Percentiles rank a stretch among this genome's conserved stretches.
These are phyloP conservation scores for Pheosia tremula DNA, from an alignment of 2,888 invertebrate species.

Conservation along the genomic window DNA sequence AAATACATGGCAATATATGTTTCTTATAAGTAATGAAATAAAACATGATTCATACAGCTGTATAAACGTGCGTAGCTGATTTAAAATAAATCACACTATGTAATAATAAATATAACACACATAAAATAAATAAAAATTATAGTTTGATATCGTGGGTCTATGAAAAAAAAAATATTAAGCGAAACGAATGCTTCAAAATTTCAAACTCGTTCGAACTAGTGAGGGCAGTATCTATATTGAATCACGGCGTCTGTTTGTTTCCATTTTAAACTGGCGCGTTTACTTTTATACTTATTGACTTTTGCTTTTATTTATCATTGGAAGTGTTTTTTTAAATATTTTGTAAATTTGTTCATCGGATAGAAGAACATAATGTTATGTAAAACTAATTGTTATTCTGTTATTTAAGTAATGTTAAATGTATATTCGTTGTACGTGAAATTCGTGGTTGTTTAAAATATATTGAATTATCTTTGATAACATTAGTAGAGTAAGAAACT, in stretches of 20 bases:
- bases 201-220: conserved; percentile 40
- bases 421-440: no score
- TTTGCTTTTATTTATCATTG: conserved; percentile 39
- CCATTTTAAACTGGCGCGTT: conserved; percentile 42
- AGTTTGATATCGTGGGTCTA: neutral
- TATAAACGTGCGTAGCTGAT: neutral
- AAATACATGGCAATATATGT: neutral
- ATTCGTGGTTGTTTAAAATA: no score
- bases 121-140: neutral
- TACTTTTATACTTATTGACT: conserved; percentile 45
- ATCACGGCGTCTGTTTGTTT: conserved; percentile 41
- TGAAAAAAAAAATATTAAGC: neutral
- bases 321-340: conserved; percentile 11
- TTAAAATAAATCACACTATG: neutral
- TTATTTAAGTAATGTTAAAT: neutral
- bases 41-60: neutral
- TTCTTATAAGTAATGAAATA: no score
- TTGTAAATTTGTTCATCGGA: neutral
- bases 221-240: conserved; percentile 45
- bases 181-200: conserved; percentile 26
- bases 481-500: no score
- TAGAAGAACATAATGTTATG: neutral
- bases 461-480: no score
- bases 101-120: neutral
- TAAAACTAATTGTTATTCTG: neutral